phyloP scores from a whole-genome alignment of 2,797 vertebrate species.

The Neosilurus hyrtlii region DNA sequence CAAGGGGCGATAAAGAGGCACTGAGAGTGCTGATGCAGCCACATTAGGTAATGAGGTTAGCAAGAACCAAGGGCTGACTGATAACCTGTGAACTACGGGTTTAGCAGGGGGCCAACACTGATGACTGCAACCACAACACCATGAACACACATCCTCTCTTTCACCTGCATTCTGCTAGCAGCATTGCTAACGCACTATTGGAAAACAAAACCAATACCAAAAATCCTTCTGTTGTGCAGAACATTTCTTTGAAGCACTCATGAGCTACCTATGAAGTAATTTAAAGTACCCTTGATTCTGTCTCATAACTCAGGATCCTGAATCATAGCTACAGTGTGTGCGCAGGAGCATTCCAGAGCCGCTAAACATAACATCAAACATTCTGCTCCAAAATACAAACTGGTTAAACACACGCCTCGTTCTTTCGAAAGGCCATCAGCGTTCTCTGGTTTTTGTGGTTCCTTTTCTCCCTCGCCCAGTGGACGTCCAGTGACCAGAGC shows the following conservation, averaged over 20 bases:
- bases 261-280: not conserved
- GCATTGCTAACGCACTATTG: not conserved
- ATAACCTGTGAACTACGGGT: conserved; percentile 74
- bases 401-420: conserved; percentile 27
- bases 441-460: conserved; percentile 61
- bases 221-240: conserved; percentile 21
- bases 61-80: conserved; percentile 65
- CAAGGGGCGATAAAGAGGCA: conserved; percentile 65
- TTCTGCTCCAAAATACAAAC: conserved; percentile 58
- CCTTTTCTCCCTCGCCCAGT: conserved; percentile 16
- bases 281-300: not conserved
- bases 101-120: conserved; percentile 26
- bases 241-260: conserved; percentile 11
- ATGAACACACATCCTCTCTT: not conserved
- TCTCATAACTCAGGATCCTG: conserved; percentile 21
- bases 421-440: conserved; percentile 26
- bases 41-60: conserved; percentile 79
- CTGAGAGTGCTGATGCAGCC: conserved; percentile 72
- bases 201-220: not conserved
- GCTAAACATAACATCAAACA: conserved; percentile 24
- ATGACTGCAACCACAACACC: not conserved
- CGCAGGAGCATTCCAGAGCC: conserved; percentile 25
- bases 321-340: conserved; percentile 22
- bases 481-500: conserved; percentile 37
- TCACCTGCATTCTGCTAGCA: not conserved